Percentiles rank a stretch among this genome's conserved stretches.
Conservation (phyloP, 1,140 invertebrate species). For the Caenorhabditis tropicalis region DNA sequence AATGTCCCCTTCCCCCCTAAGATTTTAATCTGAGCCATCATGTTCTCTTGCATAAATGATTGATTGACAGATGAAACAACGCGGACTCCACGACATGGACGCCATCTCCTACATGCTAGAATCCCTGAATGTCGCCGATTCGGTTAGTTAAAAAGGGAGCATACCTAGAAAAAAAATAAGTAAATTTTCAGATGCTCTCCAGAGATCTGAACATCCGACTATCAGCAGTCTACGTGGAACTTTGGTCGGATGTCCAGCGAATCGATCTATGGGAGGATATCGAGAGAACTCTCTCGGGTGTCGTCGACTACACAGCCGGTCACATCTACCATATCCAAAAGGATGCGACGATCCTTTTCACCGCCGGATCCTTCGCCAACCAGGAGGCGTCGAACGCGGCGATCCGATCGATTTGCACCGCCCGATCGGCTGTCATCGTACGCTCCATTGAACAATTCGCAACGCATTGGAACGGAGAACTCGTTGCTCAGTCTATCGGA, state of each 20-base stretch:
- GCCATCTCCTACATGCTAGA: constrained; percentile 67
- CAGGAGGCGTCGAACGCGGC: constrained; percentile 62
- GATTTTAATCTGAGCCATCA: too few relatives aligned
- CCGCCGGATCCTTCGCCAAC: constrained; percentile 62
- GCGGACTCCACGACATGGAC: constrained; percentile 60
- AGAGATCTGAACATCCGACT: constrained; percentile 68
- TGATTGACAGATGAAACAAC: constrained; percentile 63
- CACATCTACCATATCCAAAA: constrained; percentile 69
- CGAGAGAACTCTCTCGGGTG: constrained; percentile 61
- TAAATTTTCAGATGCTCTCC: constrained; percentile 68
- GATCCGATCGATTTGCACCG: constrained; percentile 67
- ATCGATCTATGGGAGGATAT: constrained; percentile 66
- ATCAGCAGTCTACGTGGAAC: constrained; percentile 67
- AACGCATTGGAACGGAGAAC: constrained; percentile 60
- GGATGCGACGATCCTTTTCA: constrained; percentile 68
- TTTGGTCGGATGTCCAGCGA: constrained; percentile 67
- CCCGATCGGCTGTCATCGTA: constrained; percentile 64
- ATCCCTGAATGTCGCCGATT: constrained; percentile 68
- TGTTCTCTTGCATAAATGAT: too few relatives aligned
- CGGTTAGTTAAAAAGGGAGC: constrained; percentile 12
- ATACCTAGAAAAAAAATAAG: too few relatives aligned
- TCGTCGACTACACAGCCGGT: constrained; percentile 67
- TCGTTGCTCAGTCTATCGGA: constrained; percentile 66
- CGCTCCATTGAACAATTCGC: constrained; percentile 63
- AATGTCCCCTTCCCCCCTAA: too few relatives aligned